phyloP scores from a whole-genome alignment of 2,888 invertebrate species.

The Eubasilissa splendida region DNA sequence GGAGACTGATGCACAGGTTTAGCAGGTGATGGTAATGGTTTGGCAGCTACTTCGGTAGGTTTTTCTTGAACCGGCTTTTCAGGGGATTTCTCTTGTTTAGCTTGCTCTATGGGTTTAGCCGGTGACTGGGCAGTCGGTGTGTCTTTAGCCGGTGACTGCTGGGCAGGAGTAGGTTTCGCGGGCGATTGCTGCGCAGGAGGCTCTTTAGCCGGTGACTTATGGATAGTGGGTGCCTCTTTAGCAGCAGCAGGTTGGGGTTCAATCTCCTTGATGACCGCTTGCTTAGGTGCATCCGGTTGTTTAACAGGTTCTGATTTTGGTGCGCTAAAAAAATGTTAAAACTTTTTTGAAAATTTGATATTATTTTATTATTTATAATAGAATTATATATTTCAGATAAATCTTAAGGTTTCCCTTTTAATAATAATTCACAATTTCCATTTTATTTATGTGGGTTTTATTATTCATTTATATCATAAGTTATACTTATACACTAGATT shows the following conservation, averaged over 20 bases:
- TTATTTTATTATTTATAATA: too few species aligned
- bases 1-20: conserved; percentile 29
- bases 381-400: too few species aligned
- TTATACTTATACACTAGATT: too few species aligned
- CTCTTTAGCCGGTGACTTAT: conserved; percentile 41
- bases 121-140: conserved; percentile 16
- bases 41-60: not conserved
- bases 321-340: conserved; percentile 59
- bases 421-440: too few species aligned
- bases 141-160: conserved; percentile 36
- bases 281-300: conserved; percentile 51
- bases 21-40: conserved; percentile 12
- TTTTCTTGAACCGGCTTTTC: not conserved
- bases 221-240: conserved; percentile 33
- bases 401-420: too few species aligned
- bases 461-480: too few species aligned
- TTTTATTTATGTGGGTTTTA: too few species aligned
- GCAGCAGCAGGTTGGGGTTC: conserved; percentile 1
- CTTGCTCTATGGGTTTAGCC: conserved; percentile 29
- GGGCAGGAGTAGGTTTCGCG: conserved; percentile 28
- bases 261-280: conserved; percentile 48
- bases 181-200: conserved; percentile 43
- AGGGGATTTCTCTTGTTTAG: conserved; percentile 14
- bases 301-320: conserved; percentile 54
- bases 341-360: too few species aligned